Conservation (phyloP, 2,888 invertebrate species). For the Mythimna loreyi region DNA sequence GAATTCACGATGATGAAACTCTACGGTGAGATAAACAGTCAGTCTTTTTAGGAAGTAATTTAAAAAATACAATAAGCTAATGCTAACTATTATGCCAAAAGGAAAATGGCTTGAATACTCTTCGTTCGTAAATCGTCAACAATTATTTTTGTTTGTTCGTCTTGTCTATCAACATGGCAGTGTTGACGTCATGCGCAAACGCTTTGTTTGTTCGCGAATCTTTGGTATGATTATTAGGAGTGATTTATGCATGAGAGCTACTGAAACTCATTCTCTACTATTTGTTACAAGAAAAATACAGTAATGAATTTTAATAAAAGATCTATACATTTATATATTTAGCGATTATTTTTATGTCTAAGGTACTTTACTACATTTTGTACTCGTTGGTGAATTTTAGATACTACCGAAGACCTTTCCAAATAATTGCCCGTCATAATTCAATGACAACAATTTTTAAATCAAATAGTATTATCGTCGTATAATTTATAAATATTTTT, state of each 20-base stretch:
- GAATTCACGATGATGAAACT: no score
- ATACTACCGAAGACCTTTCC: no score
- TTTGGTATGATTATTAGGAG: conserved; percentile 20
- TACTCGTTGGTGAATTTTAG: no score
- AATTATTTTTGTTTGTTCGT: conserved; percentile 43
- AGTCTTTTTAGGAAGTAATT: neutral
- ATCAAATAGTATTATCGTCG: no score
- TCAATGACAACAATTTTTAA: no score
- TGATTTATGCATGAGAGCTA: conserved; percentile 10
- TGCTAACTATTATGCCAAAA: conserved; percentile 6
- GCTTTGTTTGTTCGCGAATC: conserved; percentile 48
- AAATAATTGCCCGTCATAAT: no score
- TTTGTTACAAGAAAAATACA: neutral
- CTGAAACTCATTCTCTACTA: conserved; percentile 1
- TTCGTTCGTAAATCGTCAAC: conserved; percentile 12
- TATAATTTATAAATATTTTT: no score
- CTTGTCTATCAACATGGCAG: conserved; percentile 36
- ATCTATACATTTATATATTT: neutral
- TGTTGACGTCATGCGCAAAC: conserved; percentile 37
- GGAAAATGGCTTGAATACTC: conserved; percentile 15
- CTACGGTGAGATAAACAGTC: neutral
- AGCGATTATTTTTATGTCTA: no score
- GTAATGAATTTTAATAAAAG: neutral
- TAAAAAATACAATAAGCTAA: neutral
- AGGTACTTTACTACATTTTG: no score